phyloP scores from a whole-genome alignment of 2,797 vertebrate genomes.

The Pipistrellus pipistrellus region DNA sequence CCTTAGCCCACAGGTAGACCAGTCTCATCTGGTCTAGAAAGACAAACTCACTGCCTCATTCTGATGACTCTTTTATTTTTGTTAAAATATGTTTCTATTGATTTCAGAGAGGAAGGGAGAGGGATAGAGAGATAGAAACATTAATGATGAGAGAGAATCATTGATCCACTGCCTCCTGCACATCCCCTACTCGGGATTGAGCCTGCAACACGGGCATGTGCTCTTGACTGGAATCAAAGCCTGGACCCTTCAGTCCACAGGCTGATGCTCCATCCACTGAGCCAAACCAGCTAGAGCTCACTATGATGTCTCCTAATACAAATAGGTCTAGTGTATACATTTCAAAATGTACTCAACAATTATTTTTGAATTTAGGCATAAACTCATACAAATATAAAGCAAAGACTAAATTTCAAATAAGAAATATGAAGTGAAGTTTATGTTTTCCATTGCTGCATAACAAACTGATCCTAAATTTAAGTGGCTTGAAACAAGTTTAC shows the following conservation, averaged over 20 bases:
- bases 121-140: too few relatives aligned
- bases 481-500: neutral
- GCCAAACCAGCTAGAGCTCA: too few relatives aligned
- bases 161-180: too few relatives aligned
- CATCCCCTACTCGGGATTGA: too few relatives aligned
- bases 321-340: neutral
- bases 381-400: neutral
- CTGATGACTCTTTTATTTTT: neutral
- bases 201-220: too few relatives aligned
- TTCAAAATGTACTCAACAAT: neutral
- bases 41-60: neutral
- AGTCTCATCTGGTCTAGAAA: neutral
- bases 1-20: neutral
- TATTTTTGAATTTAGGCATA: neutral
- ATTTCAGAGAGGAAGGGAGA: too few relatives aligned
- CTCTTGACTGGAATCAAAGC: too few relatives aligned
- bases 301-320: neutral
- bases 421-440: neutral
- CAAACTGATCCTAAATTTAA: neutral
- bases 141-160: too few relatives aligned
- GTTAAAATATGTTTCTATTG: too few relatives aligned
- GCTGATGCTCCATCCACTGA: too few relatives aligned
- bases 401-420: neutral
- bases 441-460: neutral
- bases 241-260: too few relatives aligned